Percentiles rank a stretch among this genome's conserved stretches.
Evolutionary conservation across 2,797 vertebrate genomes (phyloP).

Genomic region (Babyrousa celebensis): DNA sequence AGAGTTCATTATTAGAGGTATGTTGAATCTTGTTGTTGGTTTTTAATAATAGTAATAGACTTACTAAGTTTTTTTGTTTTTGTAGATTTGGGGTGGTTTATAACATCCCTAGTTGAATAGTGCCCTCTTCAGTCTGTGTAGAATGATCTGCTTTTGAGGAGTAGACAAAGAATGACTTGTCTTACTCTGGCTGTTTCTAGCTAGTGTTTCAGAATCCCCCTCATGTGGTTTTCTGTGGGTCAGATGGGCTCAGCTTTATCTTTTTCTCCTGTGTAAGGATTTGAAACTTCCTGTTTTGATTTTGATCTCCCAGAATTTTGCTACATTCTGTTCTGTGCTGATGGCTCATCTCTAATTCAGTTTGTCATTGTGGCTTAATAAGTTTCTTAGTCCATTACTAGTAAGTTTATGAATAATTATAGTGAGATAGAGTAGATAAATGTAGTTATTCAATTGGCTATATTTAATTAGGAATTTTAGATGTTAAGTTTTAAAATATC

Average conservation of each 20-base stretch:
- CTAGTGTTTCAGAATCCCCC: constrained; percentile 23
- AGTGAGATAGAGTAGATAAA: neutral
- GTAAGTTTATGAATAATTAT: neutral
- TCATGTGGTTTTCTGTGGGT: constrained; percentile 11
- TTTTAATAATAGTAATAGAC: constrained; percentile 22
- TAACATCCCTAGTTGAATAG: neutral
- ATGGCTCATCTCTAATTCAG: neutral
- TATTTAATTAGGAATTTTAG: constrained; percentile 30
- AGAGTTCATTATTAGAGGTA: neutral
- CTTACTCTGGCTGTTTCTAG: neutral
- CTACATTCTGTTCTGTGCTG: neutral
- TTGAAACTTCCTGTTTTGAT: constrained; percentile 7
- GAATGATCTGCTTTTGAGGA: constrained; percentile 1
- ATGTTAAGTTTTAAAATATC: constrained; percentile 26
- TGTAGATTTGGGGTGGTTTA: neutral
- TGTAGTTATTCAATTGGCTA: neutral
- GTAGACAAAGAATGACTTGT: neutral
- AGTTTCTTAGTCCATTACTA: neutral
- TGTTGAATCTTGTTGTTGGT: neutral
- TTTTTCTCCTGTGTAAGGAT: neutral
- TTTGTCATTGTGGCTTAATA: constrained; percentile 9
- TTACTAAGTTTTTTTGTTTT: constrained; percentile 50
- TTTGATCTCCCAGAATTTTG: constrained; percentile 52
- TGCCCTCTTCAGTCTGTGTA: constrained; percentile 15
- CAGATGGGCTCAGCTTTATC: neutral